Conservation (phyloP, 2,113 vertebrate species). For the Psilopsiagon aymara region DNA sequence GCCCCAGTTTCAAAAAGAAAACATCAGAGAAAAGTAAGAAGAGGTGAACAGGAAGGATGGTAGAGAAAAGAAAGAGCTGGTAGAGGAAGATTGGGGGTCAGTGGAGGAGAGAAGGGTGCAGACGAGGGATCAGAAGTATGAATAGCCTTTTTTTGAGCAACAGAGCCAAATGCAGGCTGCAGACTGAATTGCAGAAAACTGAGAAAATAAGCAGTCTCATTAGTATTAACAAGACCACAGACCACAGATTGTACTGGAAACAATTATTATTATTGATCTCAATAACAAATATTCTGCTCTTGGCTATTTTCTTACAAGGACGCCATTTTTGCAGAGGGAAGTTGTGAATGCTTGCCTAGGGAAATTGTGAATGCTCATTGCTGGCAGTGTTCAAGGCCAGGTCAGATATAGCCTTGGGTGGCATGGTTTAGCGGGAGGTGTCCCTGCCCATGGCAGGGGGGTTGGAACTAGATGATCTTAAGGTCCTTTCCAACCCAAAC, state of each 20-base stretch:
- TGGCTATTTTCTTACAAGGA: background rate
- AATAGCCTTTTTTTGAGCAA: background rate
- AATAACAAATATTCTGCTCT: background rate
- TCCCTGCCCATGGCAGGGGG: too few species aligned
- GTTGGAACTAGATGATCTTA: too few species aligned
- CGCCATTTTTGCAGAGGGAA: background rate
- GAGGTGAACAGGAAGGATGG: background rate
- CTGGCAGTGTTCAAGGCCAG: too few species aligned
- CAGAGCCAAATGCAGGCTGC: background rate
- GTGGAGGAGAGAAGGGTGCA: background rate
- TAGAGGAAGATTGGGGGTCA: background rate
- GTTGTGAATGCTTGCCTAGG: too few species aligned
- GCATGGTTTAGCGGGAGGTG: too few species aligned
- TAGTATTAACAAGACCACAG: background rate
- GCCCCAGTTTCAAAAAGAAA: background rate
- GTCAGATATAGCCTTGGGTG: too few species aligned
- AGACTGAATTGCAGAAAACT: background rate
- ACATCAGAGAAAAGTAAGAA: background rate
- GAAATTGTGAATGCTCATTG: too few species aligned
- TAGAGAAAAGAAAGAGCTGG: background rate
- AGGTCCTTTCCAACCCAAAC: too few species aligned
- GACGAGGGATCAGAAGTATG: background rate
- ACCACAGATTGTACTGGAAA: background rate
- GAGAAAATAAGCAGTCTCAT: background rate
- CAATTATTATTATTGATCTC: background rate